A percentile compares a stretch with the other conserved stretches of the same genome.
These are phyloP conservation scores for Taeniopygia guttata DNA, from an alignment of 2,797 vertebrate species.

Conservation along the genomic window DNA sequence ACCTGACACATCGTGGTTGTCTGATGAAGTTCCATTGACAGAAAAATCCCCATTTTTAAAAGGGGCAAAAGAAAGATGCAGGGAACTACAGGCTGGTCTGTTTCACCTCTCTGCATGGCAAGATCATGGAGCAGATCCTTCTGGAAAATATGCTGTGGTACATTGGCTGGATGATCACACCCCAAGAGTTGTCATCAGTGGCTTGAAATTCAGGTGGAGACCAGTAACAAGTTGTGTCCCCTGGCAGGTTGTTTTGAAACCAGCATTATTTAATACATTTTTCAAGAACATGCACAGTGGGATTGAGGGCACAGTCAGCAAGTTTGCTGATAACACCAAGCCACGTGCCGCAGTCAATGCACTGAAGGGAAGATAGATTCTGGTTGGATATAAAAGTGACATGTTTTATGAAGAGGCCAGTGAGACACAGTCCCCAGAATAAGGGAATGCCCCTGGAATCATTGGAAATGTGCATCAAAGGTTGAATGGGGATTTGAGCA, in stretches of 20 bases:
- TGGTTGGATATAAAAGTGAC: neutral
- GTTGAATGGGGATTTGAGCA: neutral
- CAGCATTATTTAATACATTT: neutral
- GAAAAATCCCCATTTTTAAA: neutral
- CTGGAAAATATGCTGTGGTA: neutral
- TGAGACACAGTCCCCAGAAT: neutral
- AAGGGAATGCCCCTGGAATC: neutral
- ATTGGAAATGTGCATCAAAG: neutral
- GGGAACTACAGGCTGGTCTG: neutral
- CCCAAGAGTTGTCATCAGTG: neutral
- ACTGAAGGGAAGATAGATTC: neutral
- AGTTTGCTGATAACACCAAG: neutral
- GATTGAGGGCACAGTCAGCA: neutral
- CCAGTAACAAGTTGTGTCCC: neutral
- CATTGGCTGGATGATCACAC: neutral
- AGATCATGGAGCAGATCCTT: neutral
- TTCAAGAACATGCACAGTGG: neutral
- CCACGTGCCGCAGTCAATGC: neutral
- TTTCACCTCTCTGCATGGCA: neutral
- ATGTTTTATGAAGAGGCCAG: neutral
- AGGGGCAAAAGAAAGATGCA: neutral
- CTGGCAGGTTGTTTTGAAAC: fast-evolving
- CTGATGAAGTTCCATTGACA: neutral
- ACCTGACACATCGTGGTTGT: neutral
- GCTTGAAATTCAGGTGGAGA: neutral